A percentile compares a stretch with the other conserved stretches of the same genome.
phyloP scores from a whole-genome alignment of 1,140 invertebrate genomes.

The Sycobia sp. region DNA sequence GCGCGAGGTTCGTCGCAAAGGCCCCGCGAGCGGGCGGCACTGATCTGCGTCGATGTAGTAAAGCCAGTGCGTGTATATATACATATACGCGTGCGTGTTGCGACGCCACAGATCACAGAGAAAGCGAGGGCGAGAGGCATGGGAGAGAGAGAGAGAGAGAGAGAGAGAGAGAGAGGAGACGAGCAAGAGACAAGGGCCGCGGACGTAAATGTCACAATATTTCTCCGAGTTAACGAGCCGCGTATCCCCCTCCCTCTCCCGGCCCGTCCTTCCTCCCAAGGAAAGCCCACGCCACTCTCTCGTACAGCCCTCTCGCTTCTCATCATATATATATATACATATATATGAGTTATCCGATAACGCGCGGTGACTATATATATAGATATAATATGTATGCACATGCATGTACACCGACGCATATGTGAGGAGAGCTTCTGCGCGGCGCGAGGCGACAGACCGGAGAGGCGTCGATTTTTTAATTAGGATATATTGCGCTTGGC shows the following conservation, averaged over 20 bases:
- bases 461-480: constrained; percentile 57
- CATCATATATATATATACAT: constrained; percentile 12
- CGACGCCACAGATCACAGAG: constrained; percentile 51
- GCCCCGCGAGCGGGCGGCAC: no score
- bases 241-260: constrained; percentile 1
- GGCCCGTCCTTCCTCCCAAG: constrained; percentile 7
- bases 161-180: no score
- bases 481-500: constrained; percentile 46
- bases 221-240: constrained; percentile 58
- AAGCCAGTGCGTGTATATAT: no score
- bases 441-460: constrained; percentile 46
- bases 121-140: no score
- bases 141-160: no score
- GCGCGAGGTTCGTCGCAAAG: no score
- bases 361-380: background rate
- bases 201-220: constrained; percentile 57
- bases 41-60: no score
- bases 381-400: no score
- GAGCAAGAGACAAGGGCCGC: constrained; percentile 47
- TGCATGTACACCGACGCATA: no score
- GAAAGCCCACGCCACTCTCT: constrained; percentile 5
- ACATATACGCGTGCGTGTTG: no score
- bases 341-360: no score
- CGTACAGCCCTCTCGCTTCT: constrained; percentile 27
- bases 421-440: no score